phyloP scores from a whole-genome alignment of 2,113 vertebrate species.

The Eclectus roratus region DNA sequence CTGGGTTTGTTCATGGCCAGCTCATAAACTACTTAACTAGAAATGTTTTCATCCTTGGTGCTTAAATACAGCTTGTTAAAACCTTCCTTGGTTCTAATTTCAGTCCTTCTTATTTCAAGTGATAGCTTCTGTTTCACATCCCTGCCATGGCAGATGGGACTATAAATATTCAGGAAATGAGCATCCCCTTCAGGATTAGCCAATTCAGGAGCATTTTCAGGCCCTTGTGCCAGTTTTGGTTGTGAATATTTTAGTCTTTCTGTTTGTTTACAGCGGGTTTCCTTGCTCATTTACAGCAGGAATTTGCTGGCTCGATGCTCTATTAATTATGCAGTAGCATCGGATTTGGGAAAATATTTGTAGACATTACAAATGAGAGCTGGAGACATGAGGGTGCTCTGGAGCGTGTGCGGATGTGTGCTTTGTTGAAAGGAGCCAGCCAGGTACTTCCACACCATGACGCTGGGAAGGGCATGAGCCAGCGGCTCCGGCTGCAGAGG shows the following conservation, averaged over 20 bases:
- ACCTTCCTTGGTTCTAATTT: background rate
- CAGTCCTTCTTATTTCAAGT: background rate
- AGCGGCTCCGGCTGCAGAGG: background rate
- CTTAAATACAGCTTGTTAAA: background rate
- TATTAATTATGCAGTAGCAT: background rate
- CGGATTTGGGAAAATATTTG: background rate
- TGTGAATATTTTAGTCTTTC: background rate
- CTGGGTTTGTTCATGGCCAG: background rate
- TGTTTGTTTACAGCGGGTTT: background rate
- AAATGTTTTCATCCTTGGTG: fast-evolving
- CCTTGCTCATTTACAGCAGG: background rate
- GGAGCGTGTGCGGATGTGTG: background rate
- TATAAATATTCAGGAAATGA: background rate
- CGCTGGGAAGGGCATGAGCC: background rate
- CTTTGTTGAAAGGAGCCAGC: background rate
- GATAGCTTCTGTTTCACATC: background rate
- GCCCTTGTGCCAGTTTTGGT: background rate
- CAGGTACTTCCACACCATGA: background rate
- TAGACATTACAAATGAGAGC: background rate
- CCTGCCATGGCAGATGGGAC: conserved; percentile 15
- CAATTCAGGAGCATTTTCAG: background rate
- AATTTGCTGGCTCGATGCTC: background rate
- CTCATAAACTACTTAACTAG: background rate
- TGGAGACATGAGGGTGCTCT: background rate
- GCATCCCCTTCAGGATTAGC: conserved; percentile 8